A percentile compares a stretch with the other conserved stretches of the same genome.
phyloP scores from a whole-genome alignment of 23 tunicate species.

The Halocynthia aurantium region DNA sequence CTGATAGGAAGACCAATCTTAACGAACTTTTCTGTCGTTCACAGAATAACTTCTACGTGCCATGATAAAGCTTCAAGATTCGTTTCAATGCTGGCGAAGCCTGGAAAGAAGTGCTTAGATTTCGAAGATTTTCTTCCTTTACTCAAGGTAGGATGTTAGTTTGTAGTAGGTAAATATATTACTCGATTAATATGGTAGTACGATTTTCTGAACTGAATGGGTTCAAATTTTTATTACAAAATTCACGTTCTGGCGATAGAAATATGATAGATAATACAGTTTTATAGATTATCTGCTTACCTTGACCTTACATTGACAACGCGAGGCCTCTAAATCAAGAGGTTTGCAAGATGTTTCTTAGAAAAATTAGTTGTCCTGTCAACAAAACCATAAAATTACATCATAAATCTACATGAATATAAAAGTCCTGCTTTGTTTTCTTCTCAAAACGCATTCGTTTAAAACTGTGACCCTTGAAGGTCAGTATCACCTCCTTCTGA shows the following conservation, averaged over 20 bases:
- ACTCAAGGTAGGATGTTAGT: conserved; percentile 12
- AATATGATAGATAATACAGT: too few relatives aligned
- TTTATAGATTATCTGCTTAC: too few relatives aligned
- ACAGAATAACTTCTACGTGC: conserved; percentile 40
- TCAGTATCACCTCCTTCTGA: background rate
- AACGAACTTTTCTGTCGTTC: background rate
- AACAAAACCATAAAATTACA: too few relatives aligned
- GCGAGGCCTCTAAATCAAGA: too few relatives aligned
- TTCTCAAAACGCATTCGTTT: too few relatives aligned
- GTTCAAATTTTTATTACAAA: background rate
- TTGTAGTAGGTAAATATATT: conserved; percentile 9
- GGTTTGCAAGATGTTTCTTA: too few relatives aligned
- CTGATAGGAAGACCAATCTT: background rate
- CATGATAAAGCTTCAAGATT: conserved; percentile 84
- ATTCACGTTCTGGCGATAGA: background rate
- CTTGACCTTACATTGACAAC: too few relatives aligned
- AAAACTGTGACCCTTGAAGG: background rate
- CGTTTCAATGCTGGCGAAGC: conserved; percentile 60
- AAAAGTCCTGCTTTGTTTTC: too few relatives aligned
- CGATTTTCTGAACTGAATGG: background rate
- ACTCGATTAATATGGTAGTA: background rate
- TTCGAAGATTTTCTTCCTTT: conserved; percentile 74
- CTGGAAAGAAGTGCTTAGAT: conserved; percentile 50
- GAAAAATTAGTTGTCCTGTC: too few relatives aligned
- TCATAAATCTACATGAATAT: too few relatives aligned